Evolutionary conservation across 2,888 invertebrate species (phyloP), one percentile per base, ranked within the genome.

Genomic region (Dendrolimus pini): DNA sequence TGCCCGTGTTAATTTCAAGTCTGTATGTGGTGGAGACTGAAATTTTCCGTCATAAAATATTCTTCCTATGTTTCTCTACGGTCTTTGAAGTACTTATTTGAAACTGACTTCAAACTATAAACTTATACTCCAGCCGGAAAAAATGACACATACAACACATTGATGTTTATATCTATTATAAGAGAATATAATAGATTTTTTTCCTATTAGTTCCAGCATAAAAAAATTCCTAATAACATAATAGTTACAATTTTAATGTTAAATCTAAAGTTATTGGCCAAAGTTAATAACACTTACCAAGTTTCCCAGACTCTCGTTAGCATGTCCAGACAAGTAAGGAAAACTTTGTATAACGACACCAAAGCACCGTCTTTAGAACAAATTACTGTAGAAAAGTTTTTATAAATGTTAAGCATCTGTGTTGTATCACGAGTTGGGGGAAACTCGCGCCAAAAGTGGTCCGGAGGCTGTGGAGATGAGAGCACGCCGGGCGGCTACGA

Each of bases 401-500:
- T 47, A 47, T 47, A 9, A 12, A 7, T 47, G 47, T 47, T 47
- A 2, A 47, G 47, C 9, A 9, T 10, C 47, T 47, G 30, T 30
- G 30, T 47, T 12, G 47, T 47, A n/a, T 63, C 54, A 41, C 52
- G 57, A 57, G 53, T 52, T 47, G 41, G 47, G 41, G 54, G n/a
- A 57, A 71, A 69, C 64, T 68, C 72, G 74, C 75, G 75, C 68
- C 70, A 69, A 75, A 74, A 65, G 57, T 57, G 56, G 54, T 54
- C 63, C 63, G 59, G 62, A 65, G 60, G 58, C 62, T 59, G 63
- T 58, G 59, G 60, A 58, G 61, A 60, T 60, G 60, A 59, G 62
- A 61, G 59, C 61, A 61, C 71, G 62, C 65, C 67, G 65, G 61
- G 71, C 74, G 67, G 78, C 75, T 69, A 74, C 66, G 72, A 69